Percentiles rank a stretch among this genome's conserved stretches.
phyloP scores from a whole-genome alignment of 2,113 vertebrate species.

The Burhinus bistriatus region DNA sequence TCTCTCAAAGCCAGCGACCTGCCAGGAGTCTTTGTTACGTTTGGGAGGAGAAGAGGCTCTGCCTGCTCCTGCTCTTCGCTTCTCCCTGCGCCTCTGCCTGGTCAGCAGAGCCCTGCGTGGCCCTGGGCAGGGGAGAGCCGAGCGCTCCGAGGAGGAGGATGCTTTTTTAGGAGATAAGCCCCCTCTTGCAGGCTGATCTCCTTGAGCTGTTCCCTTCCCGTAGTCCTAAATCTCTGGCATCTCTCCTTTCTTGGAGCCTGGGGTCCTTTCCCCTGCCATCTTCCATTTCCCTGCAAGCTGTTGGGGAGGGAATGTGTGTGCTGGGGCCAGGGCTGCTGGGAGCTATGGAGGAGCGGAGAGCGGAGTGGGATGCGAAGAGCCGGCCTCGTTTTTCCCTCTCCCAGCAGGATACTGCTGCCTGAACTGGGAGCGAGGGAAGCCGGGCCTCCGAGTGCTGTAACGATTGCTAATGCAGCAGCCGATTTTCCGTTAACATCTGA shows the following conservation, averaged over 20 bases:
- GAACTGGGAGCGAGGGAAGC: background rate
- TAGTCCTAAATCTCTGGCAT: background rate
- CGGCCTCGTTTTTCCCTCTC: background rate
- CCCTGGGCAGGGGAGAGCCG: background rate
- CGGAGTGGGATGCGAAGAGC: background rate
- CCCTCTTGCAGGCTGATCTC: background rate
- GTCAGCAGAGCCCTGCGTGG: background rate
- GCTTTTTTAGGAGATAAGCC: background rate
- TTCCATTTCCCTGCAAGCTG: background rate
- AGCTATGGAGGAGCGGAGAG: background rate
- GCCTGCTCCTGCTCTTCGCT: background rate
- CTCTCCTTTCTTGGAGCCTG: background rate
- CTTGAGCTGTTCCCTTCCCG: background rate
- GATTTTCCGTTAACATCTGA: background rate
- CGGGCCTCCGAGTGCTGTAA: background rate
- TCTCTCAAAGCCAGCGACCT: fast-evolving
- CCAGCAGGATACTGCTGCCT: background rate
- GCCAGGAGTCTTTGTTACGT: fast-evolving
- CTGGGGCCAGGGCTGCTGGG: background rate
- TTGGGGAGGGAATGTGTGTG: background rate
- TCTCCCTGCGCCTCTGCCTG: background rate
- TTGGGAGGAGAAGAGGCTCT: background rate
- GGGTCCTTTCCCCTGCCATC: background rate
- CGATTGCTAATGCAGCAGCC: background rate
- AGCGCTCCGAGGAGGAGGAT: too few relatives aligned